phyloP scores from a whole-genome alignment of 2,797 vertebrate genomes.

The Merluccius polli region DNA sequence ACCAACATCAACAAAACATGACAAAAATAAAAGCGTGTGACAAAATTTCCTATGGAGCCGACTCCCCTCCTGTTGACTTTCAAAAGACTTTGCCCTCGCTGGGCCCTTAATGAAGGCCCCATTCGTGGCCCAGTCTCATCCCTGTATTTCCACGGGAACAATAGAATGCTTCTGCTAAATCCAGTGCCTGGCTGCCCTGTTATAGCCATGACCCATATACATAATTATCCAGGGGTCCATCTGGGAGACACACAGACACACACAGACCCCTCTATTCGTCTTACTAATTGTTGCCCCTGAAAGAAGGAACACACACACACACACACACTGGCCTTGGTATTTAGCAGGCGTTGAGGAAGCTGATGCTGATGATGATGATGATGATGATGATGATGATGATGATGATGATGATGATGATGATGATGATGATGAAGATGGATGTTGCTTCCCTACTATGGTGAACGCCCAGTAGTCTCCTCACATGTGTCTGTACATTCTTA shows the following conservation, averaged over 20 bases:
- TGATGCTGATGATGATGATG: not conserved
- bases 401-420: not conserved
- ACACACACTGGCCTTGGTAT: not conserved
- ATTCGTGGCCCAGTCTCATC: not conserved
- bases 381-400: not conserved
- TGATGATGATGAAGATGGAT: not conserved
- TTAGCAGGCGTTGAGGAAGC: slow-evolving; percentile 6
- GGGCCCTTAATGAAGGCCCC: slow-evolving; percentile 20
- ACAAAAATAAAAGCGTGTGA: slow-evolving; percentile 38
- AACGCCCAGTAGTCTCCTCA: not conserved
- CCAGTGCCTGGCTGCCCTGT: slow-evolving; percentile 31
- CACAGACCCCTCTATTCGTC: slow-evolving; percentile 26
- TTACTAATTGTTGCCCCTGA: not conserved
- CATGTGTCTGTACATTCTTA: not conserved
- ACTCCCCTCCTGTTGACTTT: slow-evolving; percentile 38
- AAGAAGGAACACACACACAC: not conserved
- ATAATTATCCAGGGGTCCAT: slow-evolving; percentile 35
- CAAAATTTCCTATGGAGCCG: slow-evolving; percentile 42
- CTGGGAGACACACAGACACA: slow-evolving; percentile 13
- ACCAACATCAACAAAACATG: not conserved
- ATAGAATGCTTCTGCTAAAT: slow-evolving; percentile 53
- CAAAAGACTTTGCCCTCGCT: slow-evolving; percentile 38
- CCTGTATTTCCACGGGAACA: slow-evolving; percentile 48
- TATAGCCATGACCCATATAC: slow-evolving; percentile 53
- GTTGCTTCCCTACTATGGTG: not conserved